Percentiles rank a stretch among this genome's conserved stretches.
Evolutionary conservation across 2,113 vertebrate genomes (phyloP).

Genomic region (Bombycilla garrulus): DNA sequence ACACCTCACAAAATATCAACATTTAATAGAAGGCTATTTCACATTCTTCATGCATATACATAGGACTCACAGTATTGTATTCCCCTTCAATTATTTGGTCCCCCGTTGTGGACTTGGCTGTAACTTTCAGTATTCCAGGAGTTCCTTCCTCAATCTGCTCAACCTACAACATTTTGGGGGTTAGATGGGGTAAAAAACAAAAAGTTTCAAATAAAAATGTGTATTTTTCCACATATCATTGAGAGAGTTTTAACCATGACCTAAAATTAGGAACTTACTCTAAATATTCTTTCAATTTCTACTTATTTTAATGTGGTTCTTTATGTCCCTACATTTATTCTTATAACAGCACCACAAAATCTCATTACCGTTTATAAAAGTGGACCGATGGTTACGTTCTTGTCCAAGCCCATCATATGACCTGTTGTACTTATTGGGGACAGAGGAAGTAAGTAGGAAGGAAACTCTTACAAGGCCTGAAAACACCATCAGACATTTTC

Average conservation of each 20-base stretch:
- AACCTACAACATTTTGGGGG: slow-evolving; percentile 60
- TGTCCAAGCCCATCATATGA: background rate
- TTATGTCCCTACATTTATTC: background rate
- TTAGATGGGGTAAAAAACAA: background rate
- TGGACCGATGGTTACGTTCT: background rate
- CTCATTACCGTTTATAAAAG: background rate
- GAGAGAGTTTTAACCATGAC: background rate
- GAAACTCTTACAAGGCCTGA: background rate
- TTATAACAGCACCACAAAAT: background rate
- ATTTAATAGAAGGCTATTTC: background rate
- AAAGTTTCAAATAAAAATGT: background rate
- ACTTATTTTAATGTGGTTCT: background rate
- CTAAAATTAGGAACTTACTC: background rate
- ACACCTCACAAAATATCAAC: background rate
- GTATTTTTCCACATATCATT: background rate
- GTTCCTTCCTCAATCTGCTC: slow-evolving; percentile 74
- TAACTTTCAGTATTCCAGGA: slow-evolving; percentile 76
- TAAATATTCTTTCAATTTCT: background rate
- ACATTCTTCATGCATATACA: background rate
- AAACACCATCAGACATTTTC: background rate
- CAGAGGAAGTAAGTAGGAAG: background rate
- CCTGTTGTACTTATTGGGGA: background rate
- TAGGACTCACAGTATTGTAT: slow-evolving; percentile 81
- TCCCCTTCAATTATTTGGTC: slow-evolving; percentile 67
- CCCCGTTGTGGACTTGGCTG: slow-evolving; percentile 59